Evolutionary conservation across 2,888 invertebrate species (phyloP).

Genomic region (Catocala nupta): DNA sequence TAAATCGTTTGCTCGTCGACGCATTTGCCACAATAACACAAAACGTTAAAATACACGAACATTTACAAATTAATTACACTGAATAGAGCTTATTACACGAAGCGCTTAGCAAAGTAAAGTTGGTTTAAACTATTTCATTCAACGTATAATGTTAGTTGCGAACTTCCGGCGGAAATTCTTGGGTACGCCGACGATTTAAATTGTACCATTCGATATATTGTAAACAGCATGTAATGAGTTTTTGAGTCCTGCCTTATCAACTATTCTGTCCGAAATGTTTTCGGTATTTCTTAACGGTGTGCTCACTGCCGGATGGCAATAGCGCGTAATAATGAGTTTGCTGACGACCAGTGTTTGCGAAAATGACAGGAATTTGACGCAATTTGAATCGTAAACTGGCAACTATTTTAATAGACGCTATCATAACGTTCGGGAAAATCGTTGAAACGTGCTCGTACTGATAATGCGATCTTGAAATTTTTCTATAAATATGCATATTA

Average conservation of each 20-base stretch:
- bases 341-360: constrained; percentile 25
- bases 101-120: constrained; percentile 61
- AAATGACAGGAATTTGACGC: constrained; percentile 23
- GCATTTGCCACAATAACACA: constrained; percentile 15
- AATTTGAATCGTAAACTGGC: constrained; percentile 16
- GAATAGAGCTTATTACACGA: constrained; percentile 61
- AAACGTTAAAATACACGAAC: constrained; percentile 24
- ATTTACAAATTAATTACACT: constrained; percentile 51
- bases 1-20: neutral
- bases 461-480: constrained; percentile 9
- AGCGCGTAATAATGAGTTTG: constrained; percentile 24
- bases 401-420: constrained; percentile 32
- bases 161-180: constrained; percentile 62
- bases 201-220: constrained; percentile 55
- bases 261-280: constrained; percentile 34
- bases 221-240: constrained; percentile 53
- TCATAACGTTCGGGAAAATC: constrained; percentile 7
- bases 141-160: constrained; percentile 58
- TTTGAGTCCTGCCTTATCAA: constrained; percentile 40
- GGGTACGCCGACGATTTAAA: constrained; percentile 53
- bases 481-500: neutral
- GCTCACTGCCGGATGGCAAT: constrained; percentile 6
- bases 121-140: constrained; percentile 66
- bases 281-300: constrained; percentile 22
- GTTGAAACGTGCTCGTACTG: neutral